Evolutionary conservation across 2,113 vertebrate species (phyloP).

Genomic region (Megalops atlanticus): DNA sequence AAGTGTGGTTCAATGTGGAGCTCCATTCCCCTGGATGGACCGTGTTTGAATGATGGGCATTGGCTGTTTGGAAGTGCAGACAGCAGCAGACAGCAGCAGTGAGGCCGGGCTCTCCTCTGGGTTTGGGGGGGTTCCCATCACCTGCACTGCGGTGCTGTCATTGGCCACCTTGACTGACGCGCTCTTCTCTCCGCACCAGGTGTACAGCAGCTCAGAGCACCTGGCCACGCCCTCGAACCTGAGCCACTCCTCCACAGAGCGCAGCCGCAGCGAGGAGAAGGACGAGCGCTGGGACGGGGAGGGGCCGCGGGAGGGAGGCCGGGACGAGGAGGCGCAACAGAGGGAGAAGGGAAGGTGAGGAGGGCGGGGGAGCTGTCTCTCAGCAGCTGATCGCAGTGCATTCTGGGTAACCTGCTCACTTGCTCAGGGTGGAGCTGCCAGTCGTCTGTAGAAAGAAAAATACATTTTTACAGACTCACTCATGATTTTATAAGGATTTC

Average conservation of each 20-base stretch:
- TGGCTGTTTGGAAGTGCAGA: no score
- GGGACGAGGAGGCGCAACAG: conserved; percentile 41
- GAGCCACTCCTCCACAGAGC: conserved; percentile 70
- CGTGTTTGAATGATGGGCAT: no score
- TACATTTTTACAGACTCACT: no score
- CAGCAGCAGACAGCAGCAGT: no score
- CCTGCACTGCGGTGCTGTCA: not conserved
- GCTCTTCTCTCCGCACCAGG: conserved; percentile 63
- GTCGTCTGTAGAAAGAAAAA: no score
- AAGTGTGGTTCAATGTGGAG: no score
- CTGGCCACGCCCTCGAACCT: conserved; percentile 79
- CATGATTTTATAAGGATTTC: no score
- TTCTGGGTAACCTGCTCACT: not conserved
- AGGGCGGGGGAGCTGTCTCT: not conserved
- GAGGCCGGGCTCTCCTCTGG: no score
- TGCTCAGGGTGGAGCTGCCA: not conserved
- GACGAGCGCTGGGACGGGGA: conserved; percentile 70
- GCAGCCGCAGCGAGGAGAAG: conserved; percentile 83
- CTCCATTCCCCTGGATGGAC: no score
- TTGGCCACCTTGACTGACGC: not conserved
- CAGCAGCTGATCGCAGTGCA: not conserved
- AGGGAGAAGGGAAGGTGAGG: conserved; percentile 53
- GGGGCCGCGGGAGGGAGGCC: conserved; percentile 57
- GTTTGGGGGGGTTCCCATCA: no score
- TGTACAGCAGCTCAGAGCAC: conserved; percentile 92